Evolutionary conservation across 2,888 invertebrate species (phyloP).

Genomic region (Lepidonotus clava): DNA sequence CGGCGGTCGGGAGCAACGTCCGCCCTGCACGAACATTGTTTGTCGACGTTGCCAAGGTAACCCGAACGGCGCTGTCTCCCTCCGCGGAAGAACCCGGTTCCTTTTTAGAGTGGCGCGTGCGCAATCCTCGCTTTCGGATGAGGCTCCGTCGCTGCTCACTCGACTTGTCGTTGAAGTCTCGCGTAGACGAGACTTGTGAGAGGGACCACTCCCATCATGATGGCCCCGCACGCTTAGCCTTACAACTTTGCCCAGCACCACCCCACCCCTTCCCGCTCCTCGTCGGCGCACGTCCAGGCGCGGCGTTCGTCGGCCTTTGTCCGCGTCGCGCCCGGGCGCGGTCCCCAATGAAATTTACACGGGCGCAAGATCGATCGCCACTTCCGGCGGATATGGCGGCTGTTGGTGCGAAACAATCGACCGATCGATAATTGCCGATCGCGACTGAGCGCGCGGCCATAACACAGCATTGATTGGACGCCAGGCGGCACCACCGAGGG

Average conservation of each 20-base stretch:
- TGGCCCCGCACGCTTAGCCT: no score
- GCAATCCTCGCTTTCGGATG: no score
- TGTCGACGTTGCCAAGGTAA: neutral
- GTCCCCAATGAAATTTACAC: conserved; percentile 14
- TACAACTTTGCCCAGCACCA: no score
- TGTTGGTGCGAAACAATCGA: conserved; percentile 34
- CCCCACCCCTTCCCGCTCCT: neutral
- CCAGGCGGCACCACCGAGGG: neutral
- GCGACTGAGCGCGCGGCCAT: neutral
- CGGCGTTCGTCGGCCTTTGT: neutral
- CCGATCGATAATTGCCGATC: conserved; percentile 41
- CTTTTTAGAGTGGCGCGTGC: no score
- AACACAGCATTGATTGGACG: conserved; percentile 27
- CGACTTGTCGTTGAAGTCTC: no score
- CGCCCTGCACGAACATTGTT: no score
- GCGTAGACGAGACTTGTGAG: no score
- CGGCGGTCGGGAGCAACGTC: no score
- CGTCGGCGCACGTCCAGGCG: neutral
- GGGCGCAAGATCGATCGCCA: neutral
- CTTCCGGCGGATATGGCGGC: conserved; percentile 42
- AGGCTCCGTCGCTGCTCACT: no score
- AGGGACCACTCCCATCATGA: no score
- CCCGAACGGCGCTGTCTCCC: neutral
- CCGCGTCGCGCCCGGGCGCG: neutral
- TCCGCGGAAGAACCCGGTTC: neutral